Evolutionary conservation across 2,113 vertebrate genomes (phyloP).

Genomic region (Scomber colias): DNA sequence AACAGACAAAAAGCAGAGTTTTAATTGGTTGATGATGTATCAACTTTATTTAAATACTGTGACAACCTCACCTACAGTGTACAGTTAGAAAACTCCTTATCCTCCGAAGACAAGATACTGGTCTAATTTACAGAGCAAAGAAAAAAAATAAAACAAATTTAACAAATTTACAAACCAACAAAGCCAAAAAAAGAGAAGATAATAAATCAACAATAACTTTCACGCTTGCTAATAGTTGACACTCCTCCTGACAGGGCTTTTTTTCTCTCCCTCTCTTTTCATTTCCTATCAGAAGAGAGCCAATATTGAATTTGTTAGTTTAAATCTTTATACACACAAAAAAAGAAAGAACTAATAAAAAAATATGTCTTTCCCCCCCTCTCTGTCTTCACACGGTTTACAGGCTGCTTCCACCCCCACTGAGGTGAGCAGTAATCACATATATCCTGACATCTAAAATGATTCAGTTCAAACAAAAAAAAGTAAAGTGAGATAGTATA

Average conservation of each 20-base stretch:
- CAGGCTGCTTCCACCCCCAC: constrained; percentile 39
- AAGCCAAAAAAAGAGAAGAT: constrained; percentile 41
- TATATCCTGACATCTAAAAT: constrained; percentile 61
- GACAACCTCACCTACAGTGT: constrained; percentile 81
- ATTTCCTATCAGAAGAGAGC: not conserved
- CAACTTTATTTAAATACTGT: constrained; percentile 86
- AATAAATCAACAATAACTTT: constrained; percentile 39
- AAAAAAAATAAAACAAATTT: constrained; percentile 55
- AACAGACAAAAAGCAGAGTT: not conserved
- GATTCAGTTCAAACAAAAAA: constrained; percentile 62
- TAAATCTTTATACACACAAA: constrained; percentile 48
- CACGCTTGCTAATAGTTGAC: constrained; percentile 29
- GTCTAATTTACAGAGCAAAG: constrained; percentile 70
- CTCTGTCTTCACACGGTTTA: constrained; percentile 25
- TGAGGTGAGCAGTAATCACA: constrained; percentile 37
- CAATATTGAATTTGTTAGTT: constrained; percentile 34
- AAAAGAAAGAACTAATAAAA: constrained; percentile 40
- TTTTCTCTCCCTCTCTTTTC: not conserved
- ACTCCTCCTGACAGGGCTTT: constrained; percentile 1
- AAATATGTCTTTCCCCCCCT: constrained; percentile 23
- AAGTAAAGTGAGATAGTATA: constrained; percentile 65
- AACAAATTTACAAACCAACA: constrained; percentile 62
- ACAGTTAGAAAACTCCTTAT: constrained; percentile 83
- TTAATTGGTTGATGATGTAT: constrained; percentile 69
- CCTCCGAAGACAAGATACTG: constrained; percentile 70